A percentile compares a stretch with the other conserved stretches of the same genome.
phyloP scores from a whole-genome alignment of 2,113 vertebrate genomes.

The Vidua chalybeata region DNA sequence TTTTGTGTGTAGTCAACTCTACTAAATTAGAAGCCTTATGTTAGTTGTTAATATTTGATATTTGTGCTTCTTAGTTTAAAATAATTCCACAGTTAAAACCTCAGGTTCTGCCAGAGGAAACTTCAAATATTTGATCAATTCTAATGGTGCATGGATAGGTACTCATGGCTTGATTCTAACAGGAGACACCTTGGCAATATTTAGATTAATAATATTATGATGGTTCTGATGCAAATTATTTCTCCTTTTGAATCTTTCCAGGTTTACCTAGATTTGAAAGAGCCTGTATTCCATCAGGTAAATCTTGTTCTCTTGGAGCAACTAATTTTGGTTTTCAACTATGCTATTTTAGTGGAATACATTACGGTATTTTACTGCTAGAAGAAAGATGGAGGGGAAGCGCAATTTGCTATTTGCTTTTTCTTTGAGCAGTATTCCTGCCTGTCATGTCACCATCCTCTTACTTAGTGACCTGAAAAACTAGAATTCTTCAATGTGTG shows the following conservation, averaged over 20 bases:
- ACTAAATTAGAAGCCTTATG: neutral
- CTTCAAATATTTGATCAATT: neutral
- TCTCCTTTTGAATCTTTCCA: slow-evolving; percentile 66
- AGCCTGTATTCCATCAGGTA: slow-evolving; percentile 98
- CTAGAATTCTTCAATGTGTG: neutral
- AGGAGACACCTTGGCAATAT: neutral
- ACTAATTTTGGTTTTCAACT: neutral
- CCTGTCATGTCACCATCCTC: neutral
- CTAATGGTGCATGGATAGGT: neutral
- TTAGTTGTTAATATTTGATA: neutral
- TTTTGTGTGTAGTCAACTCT: neutral
- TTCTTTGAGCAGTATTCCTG: neutral
- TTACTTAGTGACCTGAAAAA: neutral
- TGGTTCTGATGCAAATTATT: neutral
- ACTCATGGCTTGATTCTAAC: neutral
- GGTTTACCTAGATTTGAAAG: slow-evolving; percentile 95
- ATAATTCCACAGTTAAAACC: neutral
- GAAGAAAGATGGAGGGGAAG: neutral
- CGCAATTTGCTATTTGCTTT: neutral
- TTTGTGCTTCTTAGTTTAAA: neutral
- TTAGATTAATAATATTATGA: neutral
- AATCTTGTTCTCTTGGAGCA: slow-evolving; percentile 13
- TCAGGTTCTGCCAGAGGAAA: neutral
- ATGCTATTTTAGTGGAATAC: neutral
- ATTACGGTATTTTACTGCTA: neutral